These are phyloP conservation scores for Lumbricus terrestris DNA, from an alignment of 2,888 invertebrate genomes.

Conservation along the genomic window DNA sequence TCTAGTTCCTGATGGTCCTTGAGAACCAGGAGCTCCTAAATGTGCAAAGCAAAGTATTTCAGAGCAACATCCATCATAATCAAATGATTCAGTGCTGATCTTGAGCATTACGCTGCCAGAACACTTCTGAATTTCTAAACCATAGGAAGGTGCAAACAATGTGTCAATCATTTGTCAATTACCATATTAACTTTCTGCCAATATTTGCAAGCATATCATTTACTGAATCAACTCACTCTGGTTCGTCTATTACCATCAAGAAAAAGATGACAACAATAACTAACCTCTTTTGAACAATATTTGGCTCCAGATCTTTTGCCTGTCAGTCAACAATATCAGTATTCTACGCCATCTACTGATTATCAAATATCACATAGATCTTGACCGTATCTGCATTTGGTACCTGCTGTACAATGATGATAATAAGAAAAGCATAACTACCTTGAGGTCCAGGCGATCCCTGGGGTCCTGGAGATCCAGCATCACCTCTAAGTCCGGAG, in stretches of 20 bases:
- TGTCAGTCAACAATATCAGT: neutral
- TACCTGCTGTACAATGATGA: no score
- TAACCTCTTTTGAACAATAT: neutral
- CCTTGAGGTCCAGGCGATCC: slow-evolving; percentile 30
- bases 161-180: no score
- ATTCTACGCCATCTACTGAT: no score
- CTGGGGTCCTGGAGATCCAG: slow-evolving; percentile 31
- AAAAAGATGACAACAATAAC: neutral
- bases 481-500: slow-evolving; percentile 27
- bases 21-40: neutral
- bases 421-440: neutral
- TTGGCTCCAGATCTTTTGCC: neutral
- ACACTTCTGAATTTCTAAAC: neutral
- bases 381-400: neutral
- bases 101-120: neutral
- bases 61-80: neutral
- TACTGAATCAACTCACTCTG: neutral
- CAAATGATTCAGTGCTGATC: neutral
- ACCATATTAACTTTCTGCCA: no score
- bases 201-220: neutral
- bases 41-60: neutral
- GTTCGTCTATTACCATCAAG: neutral
- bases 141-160: neutral
- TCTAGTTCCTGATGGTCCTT: neutral
- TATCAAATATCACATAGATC: neutral